These are phyloP conservation scores for Torymus tubicola DNA, from an alignment of 2,888 invertebrate genomes.

Conservation along the genomic window DNA sequence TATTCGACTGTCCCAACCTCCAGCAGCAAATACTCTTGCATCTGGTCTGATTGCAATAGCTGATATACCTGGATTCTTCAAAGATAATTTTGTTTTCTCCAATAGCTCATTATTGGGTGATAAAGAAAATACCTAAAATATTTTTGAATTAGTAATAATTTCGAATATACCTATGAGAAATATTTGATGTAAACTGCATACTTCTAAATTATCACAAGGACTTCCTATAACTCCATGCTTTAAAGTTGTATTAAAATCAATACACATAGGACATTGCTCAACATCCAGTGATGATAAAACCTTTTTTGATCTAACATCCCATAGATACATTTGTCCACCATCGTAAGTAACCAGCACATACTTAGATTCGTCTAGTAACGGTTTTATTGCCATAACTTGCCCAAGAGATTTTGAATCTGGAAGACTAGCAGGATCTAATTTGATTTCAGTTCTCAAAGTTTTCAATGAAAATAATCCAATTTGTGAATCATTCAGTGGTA, in stretches of 20 bases:
- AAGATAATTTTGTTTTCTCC: conserved; percentile 78
- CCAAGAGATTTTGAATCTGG: conserved; percentile 76
- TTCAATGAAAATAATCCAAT: conserved; percentile 78
- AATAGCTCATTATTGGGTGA: conserved; percentile 67
- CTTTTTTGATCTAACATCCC: conserved; percentile 82
- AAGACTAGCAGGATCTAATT: conserved; percentile 64
- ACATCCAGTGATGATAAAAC: conserved; percentile 79
- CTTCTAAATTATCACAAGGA: conserved; percentile 81
- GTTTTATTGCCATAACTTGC: conserved; percentile 82
- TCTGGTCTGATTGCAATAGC: conserved; percentile 83
- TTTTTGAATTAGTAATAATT: conserved; percentile 22
- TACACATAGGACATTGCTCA: conserved; percentile 83
- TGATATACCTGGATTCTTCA: conserved; percentile 87
- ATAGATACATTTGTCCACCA: conserved; percentile 84
- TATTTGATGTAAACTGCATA: conserved; percentile 67
- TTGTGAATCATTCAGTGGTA: conserved; percentile 82
- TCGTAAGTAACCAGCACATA: conserved; percentile 83
- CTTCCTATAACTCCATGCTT: conserved; percentile 84
- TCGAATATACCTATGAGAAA: background rate
- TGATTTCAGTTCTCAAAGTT: conserved; percentile 70
- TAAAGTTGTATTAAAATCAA: conserved; percentile 83
- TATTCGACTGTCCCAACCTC: conserved; percentile 87
- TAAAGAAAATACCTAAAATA: conserved; percentile 69
- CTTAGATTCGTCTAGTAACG: conserved; percentile 73
- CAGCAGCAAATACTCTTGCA: conserved; percentile 85